phyloP scores from a whole-genome alignment of 2,797 vertebrate species.

The Coregonus sp. region DNA sequence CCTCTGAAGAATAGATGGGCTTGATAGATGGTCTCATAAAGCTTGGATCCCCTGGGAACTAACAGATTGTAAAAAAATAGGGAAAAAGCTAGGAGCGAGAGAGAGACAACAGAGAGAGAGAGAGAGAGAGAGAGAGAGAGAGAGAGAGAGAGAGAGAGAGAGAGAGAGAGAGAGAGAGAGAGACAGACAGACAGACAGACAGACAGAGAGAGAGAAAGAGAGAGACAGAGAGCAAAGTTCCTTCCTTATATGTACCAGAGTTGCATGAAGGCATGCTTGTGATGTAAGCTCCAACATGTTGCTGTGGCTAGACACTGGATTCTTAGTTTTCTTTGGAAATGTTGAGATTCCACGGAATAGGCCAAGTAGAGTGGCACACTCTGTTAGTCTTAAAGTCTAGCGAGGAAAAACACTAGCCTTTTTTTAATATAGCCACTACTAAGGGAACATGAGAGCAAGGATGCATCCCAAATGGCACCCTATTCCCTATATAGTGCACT shows the following conservation, averaged over 20 bases:
- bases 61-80: not conserved
- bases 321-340: conserved; percentile 3
- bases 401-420: not conserved
- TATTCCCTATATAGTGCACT: not conserved
- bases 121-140: not conserved
- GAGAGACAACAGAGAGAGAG: not conserved
- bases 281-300: not conserved
- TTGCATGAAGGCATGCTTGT: not conserved
- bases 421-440: not conserved
- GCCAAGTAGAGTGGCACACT: not conserved
- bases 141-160: not conserved
- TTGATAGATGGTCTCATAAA: conserved; percentile 22
- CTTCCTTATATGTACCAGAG: conserved; percentile 4
- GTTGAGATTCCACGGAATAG: not conserved
- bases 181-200: not conserved
- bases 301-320: conserved; percentile 1
- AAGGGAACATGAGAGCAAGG: not conserved
- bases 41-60: conserved; percentile 8
- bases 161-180: not conserved
- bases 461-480: not conserved
- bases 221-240: not conserved
- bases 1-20: not conserved
- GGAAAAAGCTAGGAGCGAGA: not conserved
- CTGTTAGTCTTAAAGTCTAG: not conserved
- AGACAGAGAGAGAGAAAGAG: conserved; percentile 1